Conservation (phyloP, 2,113 vertebrate genomes). For the Caloenas nicobarica region DNA sequence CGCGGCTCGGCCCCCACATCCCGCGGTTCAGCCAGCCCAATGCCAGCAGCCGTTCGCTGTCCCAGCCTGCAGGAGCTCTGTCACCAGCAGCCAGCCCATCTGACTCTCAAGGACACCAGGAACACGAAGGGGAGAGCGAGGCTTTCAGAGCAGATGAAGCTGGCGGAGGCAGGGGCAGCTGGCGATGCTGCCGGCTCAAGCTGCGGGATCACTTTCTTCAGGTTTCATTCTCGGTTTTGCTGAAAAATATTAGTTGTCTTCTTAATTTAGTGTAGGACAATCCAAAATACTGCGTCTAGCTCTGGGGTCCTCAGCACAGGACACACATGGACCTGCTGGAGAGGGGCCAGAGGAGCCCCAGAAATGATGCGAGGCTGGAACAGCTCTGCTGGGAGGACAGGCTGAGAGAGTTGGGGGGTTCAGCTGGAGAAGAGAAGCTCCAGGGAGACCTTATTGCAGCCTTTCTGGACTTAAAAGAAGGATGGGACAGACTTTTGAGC, state of each 20-base stretch:
- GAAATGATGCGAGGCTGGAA: too few species aligned
- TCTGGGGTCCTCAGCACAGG: too few species aligned
- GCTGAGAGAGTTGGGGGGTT: too few species aligned
- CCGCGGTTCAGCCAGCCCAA: accelerated
- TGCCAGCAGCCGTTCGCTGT: accelerated
- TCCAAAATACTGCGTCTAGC: background rate
- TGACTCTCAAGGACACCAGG: conserved; percentile 14
- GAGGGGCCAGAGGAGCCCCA: too few species aligned
- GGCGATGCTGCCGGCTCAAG: background rate
- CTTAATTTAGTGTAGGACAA: background rate
- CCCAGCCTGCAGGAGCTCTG: background rate
- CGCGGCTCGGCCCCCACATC: background rate
- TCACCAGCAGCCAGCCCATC: background rate
- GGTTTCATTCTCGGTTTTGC: background rate
- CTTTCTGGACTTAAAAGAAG: too few species aligned
- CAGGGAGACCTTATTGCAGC: too few species aligned
- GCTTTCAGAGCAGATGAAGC: background rate
- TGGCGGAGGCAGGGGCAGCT: accelerated
- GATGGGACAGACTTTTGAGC: too few species aligned
- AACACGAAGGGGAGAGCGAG: accelerated
- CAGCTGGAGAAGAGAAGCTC: too few species aligned
- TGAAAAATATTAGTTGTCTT: background rate
- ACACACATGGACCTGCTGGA: too few species aligned
- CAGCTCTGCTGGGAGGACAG: too few species aligned
- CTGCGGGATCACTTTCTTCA: accelerated